Percentiles rank a stretch among this genome's conserved stretches.
These are phyloP conservation scores for Steinernema khuongi DNA, from an alignment of 1,140 invertebrate genomes.

Conservation along the genomic window DNA sequence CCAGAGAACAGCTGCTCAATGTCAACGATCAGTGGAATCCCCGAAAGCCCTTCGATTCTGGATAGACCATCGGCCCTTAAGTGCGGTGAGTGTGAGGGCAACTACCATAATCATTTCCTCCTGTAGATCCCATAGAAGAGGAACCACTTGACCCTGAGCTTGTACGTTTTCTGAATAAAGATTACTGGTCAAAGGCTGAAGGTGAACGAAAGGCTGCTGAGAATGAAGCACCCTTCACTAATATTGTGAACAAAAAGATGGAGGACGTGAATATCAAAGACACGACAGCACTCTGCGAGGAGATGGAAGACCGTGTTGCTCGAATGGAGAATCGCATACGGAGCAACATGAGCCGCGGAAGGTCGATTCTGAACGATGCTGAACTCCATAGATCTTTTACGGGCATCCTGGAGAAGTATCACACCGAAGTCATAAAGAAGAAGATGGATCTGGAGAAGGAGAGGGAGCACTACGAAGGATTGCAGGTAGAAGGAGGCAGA, in stretches of 20 bases:
- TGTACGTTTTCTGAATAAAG: too few species aligned
- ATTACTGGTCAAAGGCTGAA: too few species aligned
- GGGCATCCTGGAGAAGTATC: conserved; percentile 92
- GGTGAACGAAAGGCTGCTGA: too few species aligned
- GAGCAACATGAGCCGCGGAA: conserved; percentile 85
- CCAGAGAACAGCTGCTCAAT: too few species aligned
- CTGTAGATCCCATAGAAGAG: too few species aligned
- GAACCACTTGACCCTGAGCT: too few species aligned
- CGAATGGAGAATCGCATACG: conserved; percentile 98
- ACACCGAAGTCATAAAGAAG: conserved; percentile 82
- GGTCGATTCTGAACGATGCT: conserved; percentile 84
- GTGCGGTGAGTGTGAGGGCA: too few species aligned
- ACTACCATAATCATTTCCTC: too few species aligned
- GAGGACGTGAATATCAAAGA: conserved; percentile 46
- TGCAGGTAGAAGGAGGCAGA: too few species aligned
- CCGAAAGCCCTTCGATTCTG: conserved; percentile 27
- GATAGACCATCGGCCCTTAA: too few species aligned
- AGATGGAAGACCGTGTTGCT: conserved; percentile 66
- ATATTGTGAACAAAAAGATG: background rate
- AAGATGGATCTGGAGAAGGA: conserved; percentile 90
- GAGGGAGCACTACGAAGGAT: conserved; percentile 81
- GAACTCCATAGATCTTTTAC: conserved; percentile 91
- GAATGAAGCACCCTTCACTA: too few species aligned
- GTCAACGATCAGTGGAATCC: background rate
- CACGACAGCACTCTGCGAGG: conserved; percentile 48